Base-by-base conservation (phyloP, 2,113 vertebrate species). In the Cichladusa arquata region DNA sequence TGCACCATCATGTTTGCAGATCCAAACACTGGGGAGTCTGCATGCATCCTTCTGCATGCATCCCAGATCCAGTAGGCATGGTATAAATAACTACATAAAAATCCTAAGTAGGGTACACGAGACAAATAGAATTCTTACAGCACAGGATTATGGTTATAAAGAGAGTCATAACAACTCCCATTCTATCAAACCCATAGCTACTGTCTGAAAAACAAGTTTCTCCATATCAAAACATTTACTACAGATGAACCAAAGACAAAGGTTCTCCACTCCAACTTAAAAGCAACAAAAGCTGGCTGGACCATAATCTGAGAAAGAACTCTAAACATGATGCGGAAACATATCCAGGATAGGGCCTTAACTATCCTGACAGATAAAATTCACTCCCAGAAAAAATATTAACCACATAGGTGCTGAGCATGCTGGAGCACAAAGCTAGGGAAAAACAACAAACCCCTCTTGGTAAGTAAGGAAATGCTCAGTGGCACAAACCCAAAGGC, bases 81-180 rank as follows among this genome's bases (percentile, higher is more conserved):
- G 70, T 73, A 78, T 64, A 93, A 92, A 66, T 92, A 96, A 90
- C 82, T 45, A 74, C 51, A 67, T 7, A 83, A 83, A 92, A 92
- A 89, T 57, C 53, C 24, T 79, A 81, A 90, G 19, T 24, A 90
- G 64, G 42, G 71, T 64, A 94, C 72, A 84, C 45, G 40, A 96
- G 57, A 79, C 69, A 95, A 95, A 71, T 28, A 62, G 48, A 90
- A 69, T 61, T 76, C 86, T 88, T 90, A 83, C 44, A 94, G 79
- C 56, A 74, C 22, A 90, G 33, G 28, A 86, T 88, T 90, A 78
- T 28, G 77, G 48, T 66, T 84, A 76, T 70, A 88, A 81, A 92
- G 62, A 86, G 90, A 94, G 22, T 45, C n/a, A 19, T 40, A 89
- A 57, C 33, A 86, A 64, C 45, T 80, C 36, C 22, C 23, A 45